phyloP scores from a whole-genome alignment of 2,797 vertebrate species.

The Micropoecilia bifurca region DNA sequence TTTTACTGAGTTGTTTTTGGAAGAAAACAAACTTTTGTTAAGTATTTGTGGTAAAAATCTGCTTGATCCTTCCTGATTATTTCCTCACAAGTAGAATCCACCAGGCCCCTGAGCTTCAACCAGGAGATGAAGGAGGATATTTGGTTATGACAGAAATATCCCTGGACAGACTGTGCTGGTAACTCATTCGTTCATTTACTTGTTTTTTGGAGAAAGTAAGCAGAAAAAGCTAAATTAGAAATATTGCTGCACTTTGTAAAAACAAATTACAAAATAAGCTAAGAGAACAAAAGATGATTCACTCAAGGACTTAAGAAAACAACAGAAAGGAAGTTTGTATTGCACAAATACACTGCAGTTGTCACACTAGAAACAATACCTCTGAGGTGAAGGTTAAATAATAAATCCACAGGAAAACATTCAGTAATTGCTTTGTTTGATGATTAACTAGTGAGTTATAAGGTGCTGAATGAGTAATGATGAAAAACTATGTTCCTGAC shows the following conservation, averaged over 20 bases:
- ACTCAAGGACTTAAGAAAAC: background rate
- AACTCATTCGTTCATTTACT: background rate
- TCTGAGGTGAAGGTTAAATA: background rate
- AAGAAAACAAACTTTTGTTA: background rate
- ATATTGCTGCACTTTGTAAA: background rate
- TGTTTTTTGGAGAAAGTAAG: background rate
- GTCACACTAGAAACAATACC: background rate
- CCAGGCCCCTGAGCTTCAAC: background rate
- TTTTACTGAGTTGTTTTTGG: background rate
- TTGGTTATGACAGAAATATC: background rate
- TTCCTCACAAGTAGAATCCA: background rate
- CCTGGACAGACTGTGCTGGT: background rate
- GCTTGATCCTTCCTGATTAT: background rate
- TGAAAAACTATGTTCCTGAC: background rate
- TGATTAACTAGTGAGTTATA: background rate
- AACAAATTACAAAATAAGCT: too few relatives aligned
- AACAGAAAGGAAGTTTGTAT: background rate
- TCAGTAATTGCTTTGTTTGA: background rate
- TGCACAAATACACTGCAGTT: background rate
- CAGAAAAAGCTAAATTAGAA: background rate
- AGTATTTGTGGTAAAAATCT: background rate
- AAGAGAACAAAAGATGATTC: background rate
- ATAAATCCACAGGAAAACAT: background rate
- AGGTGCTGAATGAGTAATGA: background rate
- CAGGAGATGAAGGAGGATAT: background rate